phyloP scores from a whole-genome alignment of 30 jellyfish, hydroid and myxozoan genomes.

The Pseudorhiza aurosa region DNA sequence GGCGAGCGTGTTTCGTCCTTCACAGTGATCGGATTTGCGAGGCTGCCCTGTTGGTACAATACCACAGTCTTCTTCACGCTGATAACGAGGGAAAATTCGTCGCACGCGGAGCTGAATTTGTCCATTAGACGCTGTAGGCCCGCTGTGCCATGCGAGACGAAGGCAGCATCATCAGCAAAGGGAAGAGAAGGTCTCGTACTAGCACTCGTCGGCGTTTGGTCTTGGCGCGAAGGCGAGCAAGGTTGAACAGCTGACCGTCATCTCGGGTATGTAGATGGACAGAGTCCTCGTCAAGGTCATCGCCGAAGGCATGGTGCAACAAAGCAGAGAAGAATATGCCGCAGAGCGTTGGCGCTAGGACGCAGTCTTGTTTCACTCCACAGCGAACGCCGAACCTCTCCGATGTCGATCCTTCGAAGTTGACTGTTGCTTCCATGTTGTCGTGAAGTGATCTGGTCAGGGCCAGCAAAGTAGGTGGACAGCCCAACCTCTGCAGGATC shows the following conservation, averaged over 20 bases:
- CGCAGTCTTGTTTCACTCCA: slow-evolving; percentile 38
- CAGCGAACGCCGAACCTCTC: not conserved
- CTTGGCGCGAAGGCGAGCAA: slow-evolving; percentile 40
- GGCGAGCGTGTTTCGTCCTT: too few relatives aligned
- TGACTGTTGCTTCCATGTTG: slow-evolving; percentile 21
- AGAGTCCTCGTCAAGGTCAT: too few relatives aligned
- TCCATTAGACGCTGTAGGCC: too few relatives aligned
- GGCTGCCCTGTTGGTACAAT: too few relatives aligned
- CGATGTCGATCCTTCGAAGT: slow-evolving; percentile 4
- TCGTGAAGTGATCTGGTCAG: slow-evolving; percentile 14
- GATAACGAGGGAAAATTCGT: too few relatives aligned
- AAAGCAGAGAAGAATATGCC: slow-evolving; percentile 14
- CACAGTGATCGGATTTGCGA: too few relatives aligned
- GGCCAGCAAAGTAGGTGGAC: not conserved
- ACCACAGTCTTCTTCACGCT: too few relatives aligned
- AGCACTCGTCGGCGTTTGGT: slow-evolving; percentile 21
- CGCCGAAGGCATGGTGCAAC: slow-evolving; percentile 9
- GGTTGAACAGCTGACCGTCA: slow-evolving; percentile 59
- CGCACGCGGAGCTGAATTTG: too few relatives aligned
- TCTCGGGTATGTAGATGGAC: slow-evolving; percentile 8
- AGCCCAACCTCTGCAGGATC: slow-evolving; percentile 16
- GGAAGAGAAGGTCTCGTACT: too few relatives aligned
- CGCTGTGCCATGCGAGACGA: too few relatives aligned
- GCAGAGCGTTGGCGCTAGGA: slow-evolving; percentile 17
- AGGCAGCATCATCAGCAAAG: too few relatives aligned